Conservation (phyloP, 2,113 vertebrate genomes). For the Gavia stellata region DNA sequence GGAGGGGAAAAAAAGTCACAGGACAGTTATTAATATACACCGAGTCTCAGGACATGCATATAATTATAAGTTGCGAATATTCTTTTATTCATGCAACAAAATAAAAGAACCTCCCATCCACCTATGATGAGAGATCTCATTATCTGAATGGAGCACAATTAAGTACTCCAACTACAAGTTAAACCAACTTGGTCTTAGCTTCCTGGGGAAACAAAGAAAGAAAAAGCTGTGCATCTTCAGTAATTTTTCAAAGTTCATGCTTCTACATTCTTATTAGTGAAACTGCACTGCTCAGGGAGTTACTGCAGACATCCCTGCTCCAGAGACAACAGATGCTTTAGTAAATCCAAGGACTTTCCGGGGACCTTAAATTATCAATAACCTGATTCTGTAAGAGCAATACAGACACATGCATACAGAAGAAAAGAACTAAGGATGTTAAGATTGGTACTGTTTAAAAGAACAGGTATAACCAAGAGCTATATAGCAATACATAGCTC, state of each 20-base stretch:
- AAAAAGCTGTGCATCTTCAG: background rate
- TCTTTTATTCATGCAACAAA: slow-evolving; percentile 18
- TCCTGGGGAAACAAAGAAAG: background rate
- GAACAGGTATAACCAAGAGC: background rate
- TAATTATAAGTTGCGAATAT: slow-evolving; percentile 37
- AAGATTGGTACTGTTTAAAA: background rate
- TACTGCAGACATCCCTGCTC: background rate
- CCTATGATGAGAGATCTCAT: background rate
- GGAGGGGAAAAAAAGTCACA: slow-evolving; percentile 19
- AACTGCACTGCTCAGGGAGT: background rate
- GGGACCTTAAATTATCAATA: background rate
- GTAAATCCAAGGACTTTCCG: background rate
- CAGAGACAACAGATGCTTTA: background rate
- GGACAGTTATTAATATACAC: slow-evolving; percentile 59
- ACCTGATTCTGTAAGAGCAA: background rate
- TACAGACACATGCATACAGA: background rate
- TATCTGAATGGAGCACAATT: background rate
- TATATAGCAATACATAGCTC: background rate
- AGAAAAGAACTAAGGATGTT: background rate
- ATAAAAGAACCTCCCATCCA: background rate
- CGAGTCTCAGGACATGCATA: slow-evolving; percentile 33
- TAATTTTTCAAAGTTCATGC: background rate
- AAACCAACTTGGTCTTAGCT: background rate
- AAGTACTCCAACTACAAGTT: background rate
- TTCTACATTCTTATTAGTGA: background rate